Base-by-base conservation (phyloP, 2,113 vertebrate genomes). In the Coryphaenoides rupestris region DNA sequence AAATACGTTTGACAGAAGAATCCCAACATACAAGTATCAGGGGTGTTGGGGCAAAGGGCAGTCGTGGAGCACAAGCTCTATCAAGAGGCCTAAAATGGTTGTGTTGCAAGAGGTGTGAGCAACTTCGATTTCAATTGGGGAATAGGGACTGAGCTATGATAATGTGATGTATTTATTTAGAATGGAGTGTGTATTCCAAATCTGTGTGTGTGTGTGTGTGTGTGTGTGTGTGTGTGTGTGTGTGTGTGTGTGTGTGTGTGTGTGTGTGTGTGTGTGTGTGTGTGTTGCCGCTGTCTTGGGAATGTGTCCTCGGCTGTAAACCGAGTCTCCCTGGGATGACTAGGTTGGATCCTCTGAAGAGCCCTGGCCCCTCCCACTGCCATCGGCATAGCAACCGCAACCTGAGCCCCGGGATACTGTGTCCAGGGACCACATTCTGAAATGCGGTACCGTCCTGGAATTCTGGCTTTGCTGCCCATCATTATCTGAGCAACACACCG, bases 301-400 rank as follows among this genome's bases (percentile, higher is more conserved):
- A 75, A 94, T 85, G 76, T 77, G 77, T 72, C 50, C 70, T 77
- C 76, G 81, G 72, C 77, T 77, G 75, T 81, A 88, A 86, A 80
- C 17, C 2, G 72, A 80, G 46, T 66, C 81, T 78, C 81, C 80
- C 83, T 81, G 69, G 83, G 84, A 86, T 79, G 75, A 45, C 72
- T 63, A n/a, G 12, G 55, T n/a, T 68, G 75, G 80, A 84, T 78
- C 53, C n/a, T 72, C 54, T 60, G 66, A 81, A 71, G 69, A 66
- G 66, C 69, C 60, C 45, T 40, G 21, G 17, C 58, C 60, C 56
- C 49, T 74, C 75, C 40, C 62, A 65, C 72, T 52, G 55, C 13
- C 5, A 52, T 82, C 63, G 75, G 74, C 72, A 77, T 69, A 75
- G 78, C 60, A 74, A 87, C 80, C 1, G 86, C 72, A 87, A 90